A percentile compares a stretch with the other conserved stretches of the same genome.
Conservation (phyloP, 1,140 invertebrate genomes). For the Kradibia gibbosae region DNA sequence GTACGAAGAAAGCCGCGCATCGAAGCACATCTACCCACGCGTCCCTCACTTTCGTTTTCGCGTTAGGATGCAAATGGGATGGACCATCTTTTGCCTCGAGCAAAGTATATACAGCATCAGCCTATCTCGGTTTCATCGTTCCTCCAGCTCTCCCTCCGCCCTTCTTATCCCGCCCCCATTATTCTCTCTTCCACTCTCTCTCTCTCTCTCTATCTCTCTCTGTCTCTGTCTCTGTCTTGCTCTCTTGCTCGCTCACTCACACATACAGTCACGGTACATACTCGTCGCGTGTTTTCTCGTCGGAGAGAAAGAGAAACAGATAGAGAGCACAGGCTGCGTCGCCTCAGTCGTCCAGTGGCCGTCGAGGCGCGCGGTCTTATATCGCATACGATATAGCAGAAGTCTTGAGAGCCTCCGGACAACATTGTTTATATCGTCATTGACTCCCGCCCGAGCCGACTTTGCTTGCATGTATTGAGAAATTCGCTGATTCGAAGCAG, state of each 20-base stretch:
- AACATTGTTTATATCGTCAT: neutral
- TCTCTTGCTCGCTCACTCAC: too few species aligned
- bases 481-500: neutral
- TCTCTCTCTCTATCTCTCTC: neutral
- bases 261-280: neutral
- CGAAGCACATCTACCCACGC: constrained; percentile 36
- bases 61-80: neutral
- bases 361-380: constrained; percentile 38
- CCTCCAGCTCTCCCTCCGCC: neutral
- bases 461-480: too few species aligned
- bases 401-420: neutral
- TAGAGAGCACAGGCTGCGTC: constrained; percentile 39
- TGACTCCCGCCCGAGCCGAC: too few species aligned
- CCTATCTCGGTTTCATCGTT: neutral
- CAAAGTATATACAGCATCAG: constrained; percentile 3
- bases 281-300: constrained; percentile 26
- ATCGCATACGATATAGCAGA: neutral
- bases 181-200: constrained; percentile 14
- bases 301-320: neutral
- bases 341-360: constrained; percentile 59
- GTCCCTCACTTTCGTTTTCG: constrained; percentile 40
- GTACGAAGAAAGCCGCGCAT: neutral
- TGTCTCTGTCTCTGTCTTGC: neutral
- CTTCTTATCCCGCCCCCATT: neutral
- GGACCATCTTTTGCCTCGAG: neutral